phyloP scores from a whole-genome alignment of 2,113 vertebrate genomes.

The Neolamprologus devosi region DNA sequence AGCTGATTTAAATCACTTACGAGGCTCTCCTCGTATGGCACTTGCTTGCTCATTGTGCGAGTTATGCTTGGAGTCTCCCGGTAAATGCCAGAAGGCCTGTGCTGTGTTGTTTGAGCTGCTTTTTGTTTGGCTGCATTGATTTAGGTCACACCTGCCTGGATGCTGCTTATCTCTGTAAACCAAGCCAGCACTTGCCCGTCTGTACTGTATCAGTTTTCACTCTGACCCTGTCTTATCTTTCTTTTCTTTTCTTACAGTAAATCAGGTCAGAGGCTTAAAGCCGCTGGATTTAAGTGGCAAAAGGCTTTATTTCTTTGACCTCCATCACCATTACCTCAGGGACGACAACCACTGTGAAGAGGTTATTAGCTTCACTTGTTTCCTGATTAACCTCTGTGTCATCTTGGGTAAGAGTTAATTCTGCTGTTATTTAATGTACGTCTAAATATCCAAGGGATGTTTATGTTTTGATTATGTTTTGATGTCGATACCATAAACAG shows the following conservation, averaged over 20 bases:
- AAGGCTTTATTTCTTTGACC: background rate
- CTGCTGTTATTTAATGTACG: background rate
- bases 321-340: background rate
- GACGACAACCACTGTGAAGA: background rate
- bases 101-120: background rate
- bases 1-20: background rate
- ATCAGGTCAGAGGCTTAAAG: background rate
- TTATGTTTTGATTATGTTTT: background rate
- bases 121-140: background rate
- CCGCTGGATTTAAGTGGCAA: background rate
- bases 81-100: constrained; percentile 35
- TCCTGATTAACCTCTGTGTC: background rate
- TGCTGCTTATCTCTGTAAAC: background rate
- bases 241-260: background rate
- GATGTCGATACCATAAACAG: too few species aligned
- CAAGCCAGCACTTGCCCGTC: background rate
- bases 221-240: background rate
- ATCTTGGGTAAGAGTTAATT: background rate
- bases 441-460: background rate
- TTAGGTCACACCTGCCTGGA: background rate
- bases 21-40: background rate
- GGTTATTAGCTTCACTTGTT: background rate
- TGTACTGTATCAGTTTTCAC: background rate
- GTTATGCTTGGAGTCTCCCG: background rate
- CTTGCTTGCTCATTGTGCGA: background rate